Evolutionary conservation across 2,797 vertebrate genomes (phyloP).

Genomic region (Podarcis lilfordi): DNA sequence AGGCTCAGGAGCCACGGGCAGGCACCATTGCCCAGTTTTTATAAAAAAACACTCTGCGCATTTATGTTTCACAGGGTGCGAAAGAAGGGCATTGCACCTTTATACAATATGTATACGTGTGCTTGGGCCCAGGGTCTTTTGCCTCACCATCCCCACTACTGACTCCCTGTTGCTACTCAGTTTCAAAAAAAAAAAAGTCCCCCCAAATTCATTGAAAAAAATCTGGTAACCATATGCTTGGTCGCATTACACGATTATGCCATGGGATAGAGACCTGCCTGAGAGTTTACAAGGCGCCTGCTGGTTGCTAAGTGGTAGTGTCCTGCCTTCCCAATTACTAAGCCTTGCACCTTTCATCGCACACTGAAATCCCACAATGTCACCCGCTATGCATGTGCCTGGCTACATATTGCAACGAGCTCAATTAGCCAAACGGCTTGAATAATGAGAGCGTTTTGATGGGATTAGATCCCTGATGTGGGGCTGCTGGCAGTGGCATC

Average conservation of each 20-base stretch:
- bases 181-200: too few relatives aligned
- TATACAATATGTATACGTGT: too few relatives aligned
- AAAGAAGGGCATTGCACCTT: too few relatives aligned
- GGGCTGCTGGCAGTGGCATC: neutral
- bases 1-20: too few relatives aligned
- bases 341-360: neutral
- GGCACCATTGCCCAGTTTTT: too few relatives aligned
- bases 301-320: neutral
- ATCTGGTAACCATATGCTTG: neutral
- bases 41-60: too few relatives aligned
- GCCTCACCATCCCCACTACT: too few relatives aligned
- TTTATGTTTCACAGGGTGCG: too few relatives aligned
- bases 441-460: neutral
- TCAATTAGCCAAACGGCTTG: neutral
- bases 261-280: neutral
- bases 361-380: neutral
- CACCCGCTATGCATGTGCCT: neutral
- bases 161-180: too few relatives aligned
- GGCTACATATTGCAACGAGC: too few relatives aligned
- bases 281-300: neutral
- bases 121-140: too few relatives aligned
- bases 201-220: too few relatives aligned
- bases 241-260: fast-evolving
- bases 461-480: neutral
- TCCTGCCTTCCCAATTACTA: constrained; percentile 13